Evolutionary conservation across 2,797 vertebrate genomes (phyloP), one percentile per base, ranked within the genome.

Genomic region (Gila robusta): DNA sequence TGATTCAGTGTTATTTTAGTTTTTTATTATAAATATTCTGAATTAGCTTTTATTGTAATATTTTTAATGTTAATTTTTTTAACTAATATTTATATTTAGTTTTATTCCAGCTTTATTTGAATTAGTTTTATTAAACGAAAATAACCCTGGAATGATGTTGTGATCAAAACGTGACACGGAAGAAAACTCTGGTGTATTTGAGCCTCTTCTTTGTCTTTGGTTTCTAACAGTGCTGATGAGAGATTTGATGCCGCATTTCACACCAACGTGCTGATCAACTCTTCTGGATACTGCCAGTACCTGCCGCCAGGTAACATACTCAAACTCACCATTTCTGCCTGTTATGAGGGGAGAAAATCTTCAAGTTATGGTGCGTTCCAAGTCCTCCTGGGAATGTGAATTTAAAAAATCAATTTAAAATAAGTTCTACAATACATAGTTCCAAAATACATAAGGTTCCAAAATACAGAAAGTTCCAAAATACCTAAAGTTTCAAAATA

Each of bases 221-320:
- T 79, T 62, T 41, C 88, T 26, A 64, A 86, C 92, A 99, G 98
- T 91, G 98, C 98, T 32, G 97, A 99, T 76, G 98, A 98, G 91
- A 94, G 96, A 47, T 98, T 98, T 84, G 97, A 98, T 86, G 96
- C 97, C 64, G 97, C 97, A 0, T 98, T 97, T 93, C 97, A 96
- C 88, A 98, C 97, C 89, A 99, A 98, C 2, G 95, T 99, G 89
- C 72, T 99, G 91, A 97, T 98, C 89, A 96, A 96, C 89, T 95
- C 96, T 16, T 95, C 96, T 0, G 98, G 98, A 52, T 79, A 94
- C 7, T 98, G 98, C 83, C 93, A 95, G 19, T 97, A 97, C 89
- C 84, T 99, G 54, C 97, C 97, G 74, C 98, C 98, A 96, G 98
- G 98, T 99, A 95, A 95, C 94, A 83, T 35, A 39, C 39, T 21